Base-by-base conservation (phyloP, 1,140 invertebrate species). In the Cephus cinctus region DNA sequence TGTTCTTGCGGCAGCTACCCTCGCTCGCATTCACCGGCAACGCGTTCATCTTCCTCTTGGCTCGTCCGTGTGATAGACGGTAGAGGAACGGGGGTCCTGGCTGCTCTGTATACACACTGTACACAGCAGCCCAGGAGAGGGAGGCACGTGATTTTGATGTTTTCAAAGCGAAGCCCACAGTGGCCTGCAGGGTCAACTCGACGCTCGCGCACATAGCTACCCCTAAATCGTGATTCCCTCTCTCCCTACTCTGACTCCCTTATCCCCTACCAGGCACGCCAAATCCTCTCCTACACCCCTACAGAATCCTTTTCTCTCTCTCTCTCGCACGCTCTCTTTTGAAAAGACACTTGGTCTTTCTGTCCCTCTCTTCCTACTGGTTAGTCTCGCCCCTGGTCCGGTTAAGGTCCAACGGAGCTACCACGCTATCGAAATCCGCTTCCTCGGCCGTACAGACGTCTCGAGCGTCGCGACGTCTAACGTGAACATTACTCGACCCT, bases 1-100 rank as follows among this genome's bases (percentile, higher is more conserved):
- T 51, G 35, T 57, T 58, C 59, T 60, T 66, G 50, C 57, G 57
- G n/a, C n/a, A n/a, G n/a, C n/a, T n/a, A n/a, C n/a, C n/a, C 56
- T 60, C 58, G 45, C 50, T 51, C 46, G 30, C 27, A 22, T 50
- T 51, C 50, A 30, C 38, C 34, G 53, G 20, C 50, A 38, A 46
- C 47, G n/a, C n/a, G n/a, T n/a, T n/a, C n/a, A n/a, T n/a, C n/a
- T n/a, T n/a, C n/a, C n/a, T n/a, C n/a, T n/a, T n/a, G n/a, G 48
- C 27, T 31, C 27, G 42, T 22, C 38, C 40, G 6, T 15, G 14
- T 11, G 9, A 43, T 9, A 16, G 9, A 34, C n/a, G 25, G 19
- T 23, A 18, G 20, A 50, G 16, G 43, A 36, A 31, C 23, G 43
- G 25, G 25, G 25, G 25, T 27, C 6, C 6, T n/a, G 25, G 6